Percentiles rank a stretch among this genome's conserved stretches.
Evolutionary conservation across 2,113 vertebrate genomes (phyloP).

Genomic region (Haemorhous mexicanus): DNA sequence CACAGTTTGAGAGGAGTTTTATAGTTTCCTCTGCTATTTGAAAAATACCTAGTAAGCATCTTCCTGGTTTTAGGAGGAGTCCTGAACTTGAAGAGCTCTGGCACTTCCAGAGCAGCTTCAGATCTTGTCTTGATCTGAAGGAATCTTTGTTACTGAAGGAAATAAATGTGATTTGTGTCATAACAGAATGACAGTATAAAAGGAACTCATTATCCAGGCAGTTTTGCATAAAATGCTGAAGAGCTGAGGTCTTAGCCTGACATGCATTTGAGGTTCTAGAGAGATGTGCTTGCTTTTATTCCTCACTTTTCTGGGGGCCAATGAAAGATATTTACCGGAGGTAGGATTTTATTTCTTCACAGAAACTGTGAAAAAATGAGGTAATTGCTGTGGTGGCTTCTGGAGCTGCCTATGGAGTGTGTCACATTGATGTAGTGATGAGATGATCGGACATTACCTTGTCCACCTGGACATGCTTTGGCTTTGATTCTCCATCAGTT

Average conservation of each 20-base stretch:
- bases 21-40: neutral
- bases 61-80: neutral
- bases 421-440: slow-evolving; percentile 30
- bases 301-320: neutral
- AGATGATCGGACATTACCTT: slow-evolving; percentile 13
- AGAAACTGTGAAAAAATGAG: slow-evolving; percentile 5
- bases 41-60: neutral
- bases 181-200: neutral
- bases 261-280: neutral
- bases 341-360: slow-evolving; percentile 37
- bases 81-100: neutral
- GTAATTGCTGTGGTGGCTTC: slow-evolving; percentile 3
- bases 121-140: neutral
- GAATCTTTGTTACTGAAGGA: neutral
- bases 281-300: neutral
- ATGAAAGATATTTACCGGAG: neutral
- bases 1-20: neutral
- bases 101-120: neutral
- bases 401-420: slow-evolving; percentile 36
- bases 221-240: neutral
- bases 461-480: slow-evolving; percentile 13
- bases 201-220: neutral
- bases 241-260: neutral
- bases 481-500: slow-evolving; percentile 27
- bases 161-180: neutral